Evolutionary conservation across 2,888 invertebrate species (phyloP).

Genomic region (Andrena bicolor): DNA sequence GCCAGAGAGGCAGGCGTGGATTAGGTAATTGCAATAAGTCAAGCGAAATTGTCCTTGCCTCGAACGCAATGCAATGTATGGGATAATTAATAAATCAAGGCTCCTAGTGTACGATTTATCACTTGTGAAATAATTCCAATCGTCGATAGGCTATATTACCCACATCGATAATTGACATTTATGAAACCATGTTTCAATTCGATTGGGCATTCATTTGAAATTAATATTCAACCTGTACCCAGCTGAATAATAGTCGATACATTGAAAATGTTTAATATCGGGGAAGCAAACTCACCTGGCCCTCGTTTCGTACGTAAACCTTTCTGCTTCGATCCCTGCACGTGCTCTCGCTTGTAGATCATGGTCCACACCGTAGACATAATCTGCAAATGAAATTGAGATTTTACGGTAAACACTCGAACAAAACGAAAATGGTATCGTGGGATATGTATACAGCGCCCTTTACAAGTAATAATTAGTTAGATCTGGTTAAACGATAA

Average conservation of each 20-base stretch:
- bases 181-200: too few relatives aligned
- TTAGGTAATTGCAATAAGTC: slow-evolving; percentile 15
- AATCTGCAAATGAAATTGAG: slow-evolving; percentile 76
- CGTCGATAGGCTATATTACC: too few relatives aligned
- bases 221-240: background rate
- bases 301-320: slow-evolving; percentile 77
- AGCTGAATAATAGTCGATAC: background rate
- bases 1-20: background rate
- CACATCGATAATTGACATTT: slow-evolving; percentile 4
- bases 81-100: background rate
- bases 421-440: background rate
- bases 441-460: background rate
- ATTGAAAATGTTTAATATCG: background rate
- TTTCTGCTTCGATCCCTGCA: slow-evolving; percentile 83
- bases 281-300: slow-evolving; percentile 47
- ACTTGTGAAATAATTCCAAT: too few relatives aligned
- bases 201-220: background rate
- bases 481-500: too few relatives aligned
- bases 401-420: slow-evolving; percentile 1
- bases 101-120: too few relatives aligned
- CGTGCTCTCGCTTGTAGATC: slow-evolving; percentile 83
- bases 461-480: too few relatives aligned
- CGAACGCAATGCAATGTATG: background rate
- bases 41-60: slow-evolving; percentile 11
- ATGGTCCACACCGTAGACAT: slow-evolving; percentile 82